Conservation (phyloP, 2,797 vertebrate genomes). For the Heteromormyrus szaboi region DNA sequence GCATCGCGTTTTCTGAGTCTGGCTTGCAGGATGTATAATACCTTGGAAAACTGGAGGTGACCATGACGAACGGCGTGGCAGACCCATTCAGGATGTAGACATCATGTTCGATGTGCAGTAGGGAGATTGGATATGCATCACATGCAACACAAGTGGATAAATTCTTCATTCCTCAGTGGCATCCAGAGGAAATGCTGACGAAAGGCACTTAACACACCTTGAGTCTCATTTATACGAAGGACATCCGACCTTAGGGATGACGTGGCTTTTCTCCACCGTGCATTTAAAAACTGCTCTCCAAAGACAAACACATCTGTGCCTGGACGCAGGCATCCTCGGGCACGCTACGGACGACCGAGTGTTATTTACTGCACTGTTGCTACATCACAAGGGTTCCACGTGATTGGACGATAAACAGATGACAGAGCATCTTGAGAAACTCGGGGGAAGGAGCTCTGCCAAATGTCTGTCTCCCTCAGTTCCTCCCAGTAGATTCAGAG, state of each 20-base stretch:
- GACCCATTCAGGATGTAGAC: background rate
- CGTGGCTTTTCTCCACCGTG: background rate
- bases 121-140: background rate
- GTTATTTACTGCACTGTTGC: background rate
- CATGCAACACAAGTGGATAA: background rate
- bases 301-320: background rate
- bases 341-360: background rate
- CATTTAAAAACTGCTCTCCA: background rate
- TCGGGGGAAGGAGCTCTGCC: background rate
- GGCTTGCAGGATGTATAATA: background rate
- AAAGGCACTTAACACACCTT: background rate
- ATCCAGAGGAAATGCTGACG: background rate
- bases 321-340: background rate
- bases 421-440: slow-evolving; percentile 7
- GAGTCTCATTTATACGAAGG: background rate
- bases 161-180: background rate
- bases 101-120: background rate
- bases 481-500: slow-evolving; percentile 30
- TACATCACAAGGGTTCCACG: background rate
- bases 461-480: slow-evolving; percentile 3
- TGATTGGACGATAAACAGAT: background rate
- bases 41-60: background rate
- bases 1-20: background rate
- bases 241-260: background rate
- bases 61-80: background rate